These are phyloP conservation scores for Cosmia trapezina DNA, from an alignment of 2,888 invertebrate genomes.

Conservation along the genomic window DNA sequence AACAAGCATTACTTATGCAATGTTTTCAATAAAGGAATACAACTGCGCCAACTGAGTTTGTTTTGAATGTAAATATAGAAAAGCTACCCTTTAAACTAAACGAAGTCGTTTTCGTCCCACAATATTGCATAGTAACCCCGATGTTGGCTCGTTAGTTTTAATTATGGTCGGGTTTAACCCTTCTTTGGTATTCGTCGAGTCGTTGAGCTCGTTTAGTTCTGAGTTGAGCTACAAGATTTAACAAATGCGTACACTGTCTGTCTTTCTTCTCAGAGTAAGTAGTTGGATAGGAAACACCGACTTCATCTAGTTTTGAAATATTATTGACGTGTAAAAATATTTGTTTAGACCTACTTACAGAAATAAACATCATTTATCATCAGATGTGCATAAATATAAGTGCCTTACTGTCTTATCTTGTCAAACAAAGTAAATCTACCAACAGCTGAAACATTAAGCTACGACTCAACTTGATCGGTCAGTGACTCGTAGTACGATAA, in stretches of 20 bases:
- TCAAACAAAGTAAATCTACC: slow-evolving; percentile 21
- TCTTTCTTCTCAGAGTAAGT: background rate
- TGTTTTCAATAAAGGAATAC: slow-evolving; percentile 14
- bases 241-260: background rate
- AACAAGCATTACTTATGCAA: slow-evolving; percentile 34
- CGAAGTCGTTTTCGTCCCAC: background rate
- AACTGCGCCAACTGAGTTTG: slow-evolving; percentile 10
- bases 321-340: too few species aligned
- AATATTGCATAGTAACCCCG: background rate
- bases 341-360: background rate
- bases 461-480: slow-evolving; percentile 35
- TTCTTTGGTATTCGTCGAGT: background rate
- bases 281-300: background rate
- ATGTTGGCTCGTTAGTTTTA: background rate
- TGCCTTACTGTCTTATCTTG: background rate
- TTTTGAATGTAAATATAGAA: slow-evolving; percentile 15
- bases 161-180: background rate
- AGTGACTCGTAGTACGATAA: slow-evolving; percentile 33
- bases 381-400: slow-evolving; percentile 4
- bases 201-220: background rate
- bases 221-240: background rate
- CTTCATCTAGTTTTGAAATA: background rate
- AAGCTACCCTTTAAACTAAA: background rate
- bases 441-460: background rate
- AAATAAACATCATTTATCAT: background rate